Evolutionary conservation across 1,140 invertebrate genomes (phyloP), one percentile per base, ranked within the genome.

Genomic region (Drosophila bifasciata): DNA sequence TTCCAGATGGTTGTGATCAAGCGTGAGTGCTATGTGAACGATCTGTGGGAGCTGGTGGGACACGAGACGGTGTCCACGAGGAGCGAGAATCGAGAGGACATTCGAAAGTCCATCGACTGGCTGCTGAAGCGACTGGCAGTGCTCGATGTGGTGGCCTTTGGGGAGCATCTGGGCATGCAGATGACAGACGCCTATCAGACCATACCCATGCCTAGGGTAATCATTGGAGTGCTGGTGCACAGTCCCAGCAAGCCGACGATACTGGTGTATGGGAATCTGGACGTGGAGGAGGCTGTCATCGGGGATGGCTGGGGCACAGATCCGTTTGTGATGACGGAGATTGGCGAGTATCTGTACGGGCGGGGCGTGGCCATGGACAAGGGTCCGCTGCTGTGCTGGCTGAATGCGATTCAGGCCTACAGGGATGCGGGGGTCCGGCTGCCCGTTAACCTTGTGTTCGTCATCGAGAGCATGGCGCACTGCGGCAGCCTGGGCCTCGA

Each of bases 391-490:
- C 92, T 99, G 32, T 97, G 96, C 50, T 99, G 98, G 98, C 90
- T 99, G 13, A 96, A 99, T 93, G 96, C 96, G n/a, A 94, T 99
- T 45, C 95, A 98, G 93, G 96, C 95, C 16, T 98, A 94, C 91
- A 95, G 98, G 92, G 93, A 94, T 59, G 92, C 94, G 64, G 93
- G 93, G n/a, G 92, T 93, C 66, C 92, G 92, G 71, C 89, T 99
- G 39, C 98, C 98, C 19, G 95, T 99, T 1, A 99, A 99, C 92
- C 85, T 99, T 1, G 98, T 98, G 94, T 99, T 99, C 93, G 94
- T 97, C 15, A 97, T 99, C 91, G 98, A 99, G 94, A 97, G 97
- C 53, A 99, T 99, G 98, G 98, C 99, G 92, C 98, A 99, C 92
- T 96, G 94, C 77, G 97, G 98, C 5, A 99, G 97, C 58, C 96